phyloP scores from a whole-genome alignment of 2,797 vertebrate genomes.

The Pterois miles region DNA sequence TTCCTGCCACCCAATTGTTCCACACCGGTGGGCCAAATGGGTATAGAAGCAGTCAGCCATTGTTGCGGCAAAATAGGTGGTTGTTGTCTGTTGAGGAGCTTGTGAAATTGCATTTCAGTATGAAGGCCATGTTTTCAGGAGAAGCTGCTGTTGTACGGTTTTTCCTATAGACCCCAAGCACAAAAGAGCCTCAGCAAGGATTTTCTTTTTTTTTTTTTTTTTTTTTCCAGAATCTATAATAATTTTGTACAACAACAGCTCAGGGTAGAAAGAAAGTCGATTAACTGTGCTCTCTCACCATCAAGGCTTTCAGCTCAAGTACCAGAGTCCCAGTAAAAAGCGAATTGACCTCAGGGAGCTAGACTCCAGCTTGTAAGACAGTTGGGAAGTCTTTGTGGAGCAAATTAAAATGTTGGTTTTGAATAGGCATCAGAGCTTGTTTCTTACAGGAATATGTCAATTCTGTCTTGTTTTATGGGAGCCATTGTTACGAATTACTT shows the following conservation, averaged over 20 bases:
- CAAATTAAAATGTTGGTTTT: conserved; percentile 82
- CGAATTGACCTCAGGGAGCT: conserved; percentile 87
- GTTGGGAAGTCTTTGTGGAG: conserved; percentile 85
- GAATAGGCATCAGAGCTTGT: conserved; percentile 71
- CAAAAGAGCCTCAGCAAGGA: conserved; percentile 81
- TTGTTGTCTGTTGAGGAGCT: conserved; percentile 74
- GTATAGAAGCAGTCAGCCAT: conserved; percentile 64
- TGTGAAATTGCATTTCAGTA: conserved; percentile 87
- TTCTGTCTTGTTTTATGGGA: conserved; percentile 38
- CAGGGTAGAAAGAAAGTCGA: conserved; percentile 86
- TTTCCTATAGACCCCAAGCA: conserved; percentile 74
- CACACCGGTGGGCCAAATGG: conserved; percentile 67
- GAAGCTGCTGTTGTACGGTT: conserved; percentile 73
- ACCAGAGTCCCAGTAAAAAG: conserved; percentile 84
- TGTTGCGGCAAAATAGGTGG: conserved; percentile 75
- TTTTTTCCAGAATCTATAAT: conserved; percentile 81
- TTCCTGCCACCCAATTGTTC: conserved; percentile 73
- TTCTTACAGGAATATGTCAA: conserved; percentile 53
- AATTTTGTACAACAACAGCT: conserved; percentile 85
- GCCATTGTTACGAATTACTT: conserved; percentile 11
- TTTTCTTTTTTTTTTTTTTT: conserved; percentile 76
- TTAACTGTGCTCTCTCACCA: conserved; percentile 90
- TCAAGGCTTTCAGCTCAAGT: conserved; percentile 91
- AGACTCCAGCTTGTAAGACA: conserved; percentile 79
- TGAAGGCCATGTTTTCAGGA: conserved; percentile 80